Evolutionary conservation across 30 jellyfish, hydroid and myxozoan species (phyloP).

Genomic region (Chironex yamaguchii): DNA sequence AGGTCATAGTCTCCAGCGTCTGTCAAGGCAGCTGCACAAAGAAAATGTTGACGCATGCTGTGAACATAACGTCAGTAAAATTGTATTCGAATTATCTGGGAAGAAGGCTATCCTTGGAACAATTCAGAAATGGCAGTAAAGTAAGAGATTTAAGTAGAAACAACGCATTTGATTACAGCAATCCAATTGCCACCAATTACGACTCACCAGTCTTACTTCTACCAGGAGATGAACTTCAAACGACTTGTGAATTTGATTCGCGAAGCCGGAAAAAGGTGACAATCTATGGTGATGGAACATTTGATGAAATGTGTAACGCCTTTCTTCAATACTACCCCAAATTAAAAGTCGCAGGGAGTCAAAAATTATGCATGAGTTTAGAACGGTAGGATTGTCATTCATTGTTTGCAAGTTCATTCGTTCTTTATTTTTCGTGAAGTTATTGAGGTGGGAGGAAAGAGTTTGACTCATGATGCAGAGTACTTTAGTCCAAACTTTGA

Average conservation of each 20-base stretch:
- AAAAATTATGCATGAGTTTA: no score
- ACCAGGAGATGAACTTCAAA: slow-evolving; percentile 48
- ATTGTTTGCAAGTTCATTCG: no score
- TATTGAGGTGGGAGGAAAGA: no score
- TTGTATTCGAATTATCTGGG: slow-evolving; percentile 42
- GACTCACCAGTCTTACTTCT: slow-evolving; percentile 18
- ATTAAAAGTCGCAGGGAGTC: no score
- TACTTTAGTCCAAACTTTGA: no score
- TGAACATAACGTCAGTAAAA: slow-evolving; percentile 2
- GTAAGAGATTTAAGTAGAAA: background rate
- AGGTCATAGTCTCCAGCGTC: background rate
- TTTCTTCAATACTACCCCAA: slow-evolving; percentile 39
- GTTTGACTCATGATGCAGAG: no score
- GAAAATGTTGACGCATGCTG: background rate
- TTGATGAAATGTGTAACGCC: slow-evolving; percentile 41
- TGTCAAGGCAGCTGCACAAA: slow-evolving; percentile 27
- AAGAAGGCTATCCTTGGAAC: slow-evolving; percentile 9
- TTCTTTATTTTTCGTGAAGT: no score
- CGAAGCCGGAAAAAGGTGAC: slow-evolving; percentile 2
- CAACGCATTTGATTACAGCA: slow-evolving; percentile 33
- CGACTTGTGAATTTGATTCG: slow-evolving; percentile 32
- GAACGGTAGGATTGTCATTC: no score
- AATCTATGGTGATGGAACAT: slow-evolving; percentile 36
- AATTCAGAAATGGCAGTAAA: slow-evolving; percentile 27
- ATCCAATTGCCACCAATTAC: background rate